Base-by-base conservation (phyloP, 2,888 invertebrate species). In the Trypoxylon attenuatum region DNA sequence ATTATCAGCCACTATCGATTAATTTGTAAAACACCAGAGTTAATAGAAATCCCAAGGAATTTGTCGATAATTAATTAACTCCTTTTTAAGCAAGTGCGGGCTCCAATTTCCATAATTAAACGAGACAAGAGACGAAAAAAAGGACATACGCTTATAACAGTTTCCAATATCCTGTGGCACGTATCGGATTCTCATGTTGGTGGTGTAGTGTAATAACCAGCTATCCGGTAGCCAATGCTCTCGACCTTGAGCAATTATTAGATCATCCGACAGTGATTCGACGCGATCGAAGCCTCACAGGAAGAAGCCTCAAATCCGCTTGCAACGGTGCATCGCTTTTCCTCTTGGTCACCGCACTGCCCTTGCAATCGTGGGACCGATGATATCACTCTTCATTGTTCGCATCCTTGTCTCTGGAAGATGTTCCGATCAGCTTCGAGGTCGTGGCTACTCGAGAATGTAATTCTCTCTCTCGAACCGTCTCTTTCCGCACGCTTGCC, bases 151-250 rank as follows among this genome's bases (percentile, higher is more conserved):
- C 71, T 74, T 79, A 58, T 75, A 74, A 69, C 75, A 81, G 69
- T 80, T 76, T 42, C 64, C 72, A 22, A 71, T 75, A 61, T 83
- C 83, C 72, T 80, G 81, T 13, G 78, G 66, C 43, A 83, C 83
- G 73, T 83, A 83, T 75, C 82, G 81, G 60, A 83, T 83, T 74
- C 83, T 81, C 83, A 83, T 83, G 54, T 66, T 74, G 71, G 49
- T 22, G 50, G 49, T 43, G 58, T 59, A 46, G 50, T 29, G 47
- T 60, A 46, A 56, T 50, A 47, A 52, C 47, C 25, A 16, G 50
- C 51, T 43, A 55, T 50, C 58, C 49, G 38, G 41, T 23, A 39
- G 22, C 25, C 39, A 42, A 43, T 16, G 39, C 5, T n/a, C 19
- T 15, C 43, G 73, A 38, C 64, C 71, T 69, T 69, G 67, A 41